Conservation (phyloP, 1,140 invertebrate species). For the Saxidomus purpurata region DNA sequence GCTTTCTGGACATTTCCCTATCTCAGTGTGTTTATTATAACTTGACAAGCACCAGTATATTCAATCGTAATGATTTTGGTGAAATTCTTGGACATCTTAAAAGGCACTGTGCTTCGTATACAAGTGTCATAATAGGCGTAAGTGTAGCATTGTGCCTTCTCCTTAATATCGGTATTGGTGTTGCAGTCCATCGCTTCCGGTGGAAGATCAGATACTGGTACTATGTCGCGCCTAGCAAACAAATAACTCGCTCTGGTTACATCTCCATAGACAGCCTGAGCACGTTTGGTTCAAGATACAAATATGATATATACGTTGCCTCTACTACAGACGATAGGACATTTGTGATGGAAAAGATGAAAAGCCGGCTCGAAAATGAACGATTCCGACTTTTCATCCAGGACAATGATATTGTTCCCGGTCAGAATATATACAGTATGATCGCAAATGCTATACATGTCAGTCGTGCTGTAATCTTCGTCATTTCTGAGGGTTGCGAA, state of each 20-base stretch:
- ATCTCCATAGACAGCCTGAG: conserved; percentile 2
- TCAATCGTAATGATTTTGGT: neutral
- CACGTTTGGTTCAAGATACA: neutral
- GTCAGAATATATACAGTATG: conserved; percentile 32
- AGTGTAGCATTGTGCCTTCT: conserved; percentile 1
- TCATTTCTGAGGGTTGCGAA: conserved; percentile 25
- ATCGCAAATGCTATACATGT: conserved; percentile 53
- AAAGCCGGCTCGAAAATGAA: neutral
- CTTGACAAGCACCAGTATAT: neutral
- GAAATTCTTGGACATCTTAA: neutral
- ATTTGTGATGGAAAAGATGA: conserved; percentile 17
- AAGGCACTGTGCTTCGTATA: conserved; percentile 24
- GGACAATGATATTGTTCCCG: conserved; percentile 21
- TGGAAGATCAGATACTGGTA: conserved; percentile 58
- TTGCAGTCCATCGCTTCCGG: conserved; percentile 14
- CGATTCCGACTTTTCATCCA: conserved; percentile 9
- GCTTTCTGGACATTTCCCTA: conserved; percentile 8
- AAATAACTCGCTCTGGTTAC: conserved; percentile 13
- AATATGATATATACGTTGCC: conserved; percentile 12
- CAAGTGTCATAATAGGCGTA: neutral
- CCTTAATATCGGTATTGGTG: neutral
- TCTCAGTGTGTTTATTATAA: conserved; percentile 27
- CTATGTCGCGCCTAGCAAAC: conserved; percentile 43
- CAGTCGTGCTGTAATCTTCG: conserved; percentile 26
- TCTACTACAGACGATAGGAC: neutral